These are phyloP conservation scores for Trichonephila clavata DNA, from an alignment of 1,140 invertebrate genomes.

Conservation along the genomic window DNA sequence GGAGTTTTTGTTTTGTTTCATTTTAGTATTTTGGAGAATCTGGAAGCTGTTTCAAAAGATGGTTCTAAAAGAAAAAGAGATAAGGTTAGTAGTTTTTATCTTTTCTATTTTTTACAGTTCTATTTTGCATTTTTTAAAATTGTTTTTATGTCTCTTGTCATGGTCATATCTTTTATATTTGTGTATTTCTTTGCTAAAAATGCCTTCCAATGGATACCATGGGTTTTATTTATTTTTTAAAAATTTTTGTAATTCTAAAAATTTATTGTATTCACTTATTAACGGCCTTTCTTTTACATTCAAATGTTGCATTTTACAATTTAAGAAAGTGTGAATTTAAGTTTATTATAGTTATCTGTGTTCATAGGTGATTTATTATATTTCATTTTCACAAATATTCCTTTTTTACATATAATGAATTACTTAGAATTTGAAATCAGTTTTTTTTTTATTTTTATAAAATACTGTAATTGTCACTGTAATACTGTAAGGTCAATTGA, in stretches of 20 bases:
- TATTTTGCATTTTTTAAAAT: background rate
- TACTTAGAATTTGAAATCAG: too few relatives aligned
- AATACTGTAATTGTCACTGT: too few relatives aligned
- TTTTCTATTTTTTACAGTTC: background rate
- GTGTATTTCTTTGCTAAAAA: background rate
- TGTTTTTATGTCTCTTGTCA: too few relatives aligned
- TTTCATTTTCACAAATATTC: too few relatives aligned
- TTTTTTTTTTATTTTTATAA: too few relatives aligned
- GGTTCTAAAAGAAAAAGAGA: background rate
- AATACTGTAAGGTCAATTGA: too few relatives aligned
- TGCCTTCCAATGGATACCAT: background rate
- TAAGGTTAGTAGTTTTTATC: background rate
- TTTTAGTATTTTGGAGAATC: background rate
- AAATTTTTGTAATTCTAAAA: background rate
- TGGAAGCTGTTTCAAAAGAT: background rate
- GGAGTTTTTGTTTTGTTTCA: background rate
- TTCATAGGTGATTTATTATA: too few relatives aligned
- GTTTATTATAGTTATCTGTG: too few relatives aligned
- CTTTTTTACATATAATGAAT: too few relatives aligned
- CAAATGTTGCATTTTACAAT: too few relatives aligned
- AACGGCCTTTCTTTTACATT: too few relatives aligned
- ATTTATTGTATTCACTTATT: background rate
- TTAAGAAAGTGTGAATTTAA: too few relatives aligned
- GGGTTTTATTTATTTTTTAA: background rate
- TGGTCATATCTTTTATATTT: background rate